Conservation (phyloP, 2,888 invertebrate species). For the Cephus pulcher region DNA sequence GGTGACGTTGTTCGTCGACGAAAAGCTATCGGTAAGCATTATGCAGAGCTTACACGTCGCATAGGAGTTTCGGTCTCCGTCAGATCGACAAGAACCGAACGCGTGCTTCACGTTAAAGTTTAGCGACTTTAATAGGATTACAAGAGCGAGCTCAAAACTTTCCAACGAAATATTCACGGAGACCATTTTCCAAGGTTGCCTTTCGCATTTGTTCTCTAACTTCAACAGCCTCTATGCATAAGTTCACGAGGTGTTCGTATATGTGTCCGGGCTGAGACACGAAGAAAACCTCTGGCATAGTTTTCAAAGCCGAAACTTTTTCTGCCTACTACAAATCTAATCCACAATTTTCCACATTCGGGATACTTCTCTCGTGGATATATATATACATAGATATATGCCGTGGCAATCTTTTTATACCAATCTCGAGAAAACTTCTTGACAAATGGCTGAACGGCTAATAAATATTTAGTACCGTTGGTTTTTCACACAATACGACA, state of each 20-base stretch:
- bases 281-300: background rate
- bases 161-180: conserved; percentile 28
- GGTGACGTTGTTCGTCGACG: background rate
- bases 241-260: background rate
- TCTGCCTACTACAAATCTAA: background rate
- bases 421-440: background rate
- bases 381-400: background rate
- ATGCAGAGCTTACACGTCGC: background rate
- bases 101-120: conserved; percentile 30
- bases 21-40: background rate
- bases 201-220: conserved; percentile 11
- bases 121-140: conserved; percentile 46
- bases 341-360: background rate
- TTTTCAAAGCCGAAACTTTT: background rate
- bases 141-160: conserved; percentile 29
- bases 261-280: background rate
- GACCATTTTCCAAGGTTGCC: conserved; percentile 19
- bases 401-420: background rate
- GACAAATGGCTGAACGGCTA: background rate
- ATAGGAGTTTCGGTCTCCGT: background rate
- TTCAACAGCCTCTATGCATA: background rate
- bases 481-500: background rate
- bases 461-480: background rate
- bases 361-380: background rate
- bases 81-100: background rate